phyloP scores from a whole-genome alignment of 2,797 vertebrate genomes.

The Anomalospiza imberbis region DNA sequence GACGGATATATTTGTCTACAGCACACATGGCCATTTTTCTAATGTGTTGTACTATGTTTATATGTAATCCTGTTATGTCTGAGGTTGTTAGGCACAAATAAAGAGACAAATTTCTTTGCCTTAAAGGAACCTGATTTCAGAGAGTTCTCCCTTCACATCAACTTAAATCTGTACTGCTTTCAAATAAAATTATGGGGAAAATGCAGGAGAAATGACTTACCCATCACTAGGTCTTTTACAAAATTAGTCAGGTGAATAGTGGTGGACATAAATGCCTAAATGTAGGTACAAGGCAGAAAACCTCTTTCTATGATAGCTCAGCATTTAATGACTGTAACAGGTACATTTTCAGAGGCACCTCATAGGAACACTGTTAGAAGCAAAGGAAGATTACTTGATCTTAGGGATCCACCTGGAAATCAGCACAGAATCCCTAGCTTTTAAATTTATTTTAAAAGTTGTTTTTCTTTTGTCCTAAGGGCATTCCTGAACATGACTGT shows the following conservation, averaged over 20 bases:
- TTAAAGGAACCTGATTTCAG: neutral
- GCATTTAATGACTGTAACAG: slow-evolving; percentile 52
- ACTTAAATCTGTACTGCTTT: slow-evolving; percentile 51
- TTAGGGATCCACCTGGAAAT: neutral
- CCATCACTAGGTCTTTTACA: slow-evolving; percentile 46
- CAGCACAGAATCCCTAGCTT: neutral
- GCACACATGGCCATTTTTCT: neutral
- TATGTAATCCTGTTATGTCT: neutral
- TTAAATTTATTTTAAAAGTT: neutral
- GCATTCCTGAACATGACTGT: neutral
- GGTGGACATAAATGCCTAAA: slow-evolving; percentile 65
- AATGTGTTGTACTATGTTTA: neutral
- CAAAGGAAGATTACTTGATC: neutral
- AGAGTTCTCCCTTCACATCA: slow-evolving; percentile 27
- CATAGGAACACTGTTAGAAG: neutral
- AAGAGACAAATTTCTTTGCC: neutral
- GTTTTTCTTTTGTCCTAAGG: neutral
- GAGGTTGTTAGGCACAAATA: neutral
- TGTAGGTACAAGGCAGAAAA: slow-evolving; percentile 22
- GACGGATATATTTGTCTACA: neutral
- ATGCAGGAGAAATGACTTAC: slow-evolving; percentile 45
- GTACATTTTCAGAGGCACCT: neutral
- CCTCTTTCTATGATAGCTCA: slow-evolving; percentile 22
- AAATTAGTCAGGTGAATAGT: slow-evolving; percentile 50
- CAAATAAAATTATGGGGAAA: slow-evolving; percentile 61